A percentile compares a stretch with the other conserved stretches of the same genome.
These are phyloP conservation scores for Podilymbus podiceps DNA, from an alignment of 2,113 vertebrate genomes.

Conservation along the genomic window DNA sequence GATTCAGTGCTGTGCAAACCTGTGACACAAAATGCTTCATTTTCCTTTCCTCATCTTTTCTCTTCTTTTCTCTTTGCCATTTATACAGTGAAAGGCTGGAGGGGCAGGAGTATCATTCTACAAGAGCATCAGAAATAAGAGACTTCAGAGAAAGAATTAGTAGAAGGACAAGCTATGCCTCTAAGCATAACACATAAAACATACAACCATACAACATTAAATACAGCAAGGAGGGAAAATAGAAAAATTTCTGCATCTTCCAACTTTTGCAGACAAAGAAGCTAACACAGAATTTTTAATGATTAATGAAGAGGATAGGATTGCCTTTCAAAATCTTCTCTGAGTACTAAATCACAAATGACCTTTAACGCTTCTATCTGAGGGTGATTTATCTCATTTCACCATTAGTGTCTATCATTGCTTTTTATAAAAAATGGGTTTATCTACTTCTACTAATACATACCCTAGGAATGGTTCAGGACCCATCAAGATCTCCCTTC, in stretches of 20 bases:
- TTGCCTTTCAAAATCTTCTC: slow-evolving; percentile 9
- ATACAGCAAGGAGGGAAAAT: neutral
- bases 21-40: neutral
- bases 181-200: neutral
- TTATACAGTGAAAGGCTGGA: neutral
- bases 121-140: neutral
- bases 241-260: neutral
- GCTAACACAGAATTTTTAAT: neutral
- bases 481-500: neutral
- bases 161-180: neutral
- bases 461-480: neutral
- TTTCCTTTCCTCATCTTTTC: neutral
- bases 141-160: neutral
- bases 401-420: neutral
- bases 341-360: slow-evolving; percentile 13
- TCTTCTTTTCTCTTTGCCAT: neutral
- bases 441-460: neutral
- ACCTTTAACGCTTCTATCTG: slow-evolving; percentile 13
- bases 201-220: neutral
- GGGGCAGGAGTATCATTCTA: neutral
- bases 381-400: slow-evolving; percentile 43
- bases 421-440: slow-evolving; percentile 5
- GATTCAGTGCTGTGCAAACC: neutral
- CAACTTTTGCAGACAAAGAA: slow-evolving; percentile 7
- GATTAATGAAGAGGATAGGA: slow-evolving; percentile 38